These are phyloP conservation scores for Mystacornis crossleyi DNA, from an alignment of 2,113 vertebrate genomes.

Conservation along the genomic window DNA sequence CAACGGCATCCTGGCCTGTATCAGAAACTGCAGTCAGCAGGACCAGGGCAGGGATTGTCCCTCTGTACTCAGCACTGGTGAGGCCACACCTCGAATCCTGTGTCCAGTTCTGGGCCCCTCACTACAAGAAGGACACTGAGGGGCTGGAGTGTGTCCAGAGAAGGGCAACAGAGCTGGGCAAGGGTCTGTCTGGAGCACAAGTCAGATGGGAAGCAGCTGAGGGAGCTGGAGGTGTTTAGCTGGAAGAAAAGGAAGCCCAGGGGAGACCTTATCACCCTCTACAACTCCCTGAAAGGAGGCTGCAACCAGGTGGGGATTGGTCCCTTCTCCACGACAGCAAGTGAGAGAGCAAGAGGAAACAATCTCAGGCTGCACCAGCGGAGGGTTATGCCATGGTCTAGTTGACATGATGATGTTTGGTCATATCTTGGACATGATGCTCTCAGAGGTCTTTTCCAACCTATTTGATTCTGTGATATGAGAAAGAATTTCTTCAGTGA, in stretches of 20 bases:
- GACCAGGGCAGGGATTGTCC: not conserved
- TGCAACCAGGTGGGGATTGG: accelerated
- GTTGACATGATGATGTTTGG: accelerated
- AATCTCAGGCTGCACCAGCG: not conserved
- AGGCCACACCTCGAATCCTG: accelerated
- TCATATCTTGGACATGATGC: not conserved
- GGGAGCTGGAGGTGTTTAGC: not conserved
- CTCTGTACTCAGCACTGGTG: not conserved
- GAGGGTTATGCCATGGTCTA: not conserved
- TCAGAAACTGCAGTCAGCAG: not conserved
- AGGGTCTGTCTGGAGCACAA: not conserved
- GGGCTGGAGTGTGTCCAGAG: accelerated
- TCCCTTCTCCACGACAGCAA: not conserved
- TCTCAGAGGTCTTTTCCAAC: not conserved
- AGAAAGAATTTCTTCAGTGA: not conserved
- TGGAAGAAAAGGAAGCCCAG: not conserved
- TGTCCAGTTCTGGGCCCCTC: not conserved
- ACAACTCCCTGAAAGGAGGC: not conserved
- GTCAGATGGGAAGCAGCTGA: not conserved
- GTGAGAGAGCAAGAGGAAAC: not conserved
- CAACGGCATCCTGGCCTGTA: not conserved
- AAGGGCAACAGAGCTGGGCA: not conserved
- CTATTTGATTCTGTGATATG: not conserved
- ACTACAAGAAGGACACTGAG: not conserved
- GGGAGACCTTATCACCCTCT: not conserved